Percentiles rank a stretch among this genome's conserved stretches.
Evolutionary conservation across 2,888 invertebrate species (phyloP).

Genomic region (Protodeltote pygarga): DNA sequence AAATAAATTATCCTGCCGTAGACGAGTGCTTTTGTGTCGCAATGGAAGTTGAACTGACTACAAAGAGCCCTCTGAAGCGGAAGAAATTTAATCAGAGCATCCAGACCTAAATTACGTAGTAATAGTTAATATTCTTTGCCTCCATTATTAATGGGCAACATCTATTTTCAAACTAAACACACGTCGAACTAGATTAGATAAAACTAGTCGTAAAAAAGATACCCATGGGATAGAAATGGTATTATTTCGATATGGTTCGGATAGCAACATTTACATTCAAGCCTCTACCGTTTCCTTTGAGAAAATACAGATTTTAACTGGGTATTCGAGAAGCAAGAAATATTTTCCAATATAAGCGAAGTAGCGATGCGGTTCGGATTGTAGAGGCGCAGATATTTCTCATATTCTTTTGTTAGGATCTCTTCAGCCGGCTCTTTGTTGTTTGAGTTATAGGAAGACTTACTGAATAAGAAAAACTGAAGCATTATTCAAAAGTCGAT

Average conservation of each 20-base stretch:
- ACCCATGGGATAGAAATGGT: constrained; percentile 1
- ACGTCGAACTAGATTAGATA: constrained; percentile 48
- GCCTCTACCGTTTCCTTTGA: constrained; percentile 16
- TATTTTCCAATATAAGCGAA: constrained; percentile 78
- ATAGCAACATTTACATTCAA: constrained; percentile 35
- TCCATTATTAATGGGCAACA: constrained; percentile 60
- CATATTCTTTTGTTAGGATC: constrained; percentile 82
- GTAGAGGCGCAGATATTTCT: constrained; percentile 78
- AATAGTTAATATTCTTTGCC: no score
- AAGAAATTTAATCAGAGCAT: constrained; percentile 72
- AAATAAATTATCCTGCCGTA: constrained; percentile 68
- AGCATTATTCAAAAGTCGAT: constrained; percentile 71
- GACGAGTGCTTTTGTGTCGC: constrained; percentile 67
- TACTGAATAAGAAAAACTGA: constrained; percentile 76
- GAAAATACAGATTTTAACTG: constrained; percentile 46
- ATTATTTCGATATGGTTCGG: constrained; percentile 23
- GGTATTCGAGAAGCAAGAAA: constrained; percentile 68
- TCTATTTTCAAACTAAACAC: constrained; percentile 42
- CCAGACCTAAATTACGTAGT: constrained; percentile 61
- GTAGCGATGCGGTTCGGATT: constrained; percentile 76
- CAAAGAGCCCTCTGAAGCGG: constrained; percentile 64
- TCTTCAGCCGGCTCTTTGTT: constrained; percentile 78
- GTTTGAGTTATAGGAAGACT: constrained; percentile 75
- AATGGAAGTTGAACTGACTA: constrained; percentile 64
- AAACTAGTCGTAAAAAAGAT: constrained; percentile 25